Conservation (phyloP, 2,113 vertebrate genomes). For the Thunnus maccoyii region DNA sequence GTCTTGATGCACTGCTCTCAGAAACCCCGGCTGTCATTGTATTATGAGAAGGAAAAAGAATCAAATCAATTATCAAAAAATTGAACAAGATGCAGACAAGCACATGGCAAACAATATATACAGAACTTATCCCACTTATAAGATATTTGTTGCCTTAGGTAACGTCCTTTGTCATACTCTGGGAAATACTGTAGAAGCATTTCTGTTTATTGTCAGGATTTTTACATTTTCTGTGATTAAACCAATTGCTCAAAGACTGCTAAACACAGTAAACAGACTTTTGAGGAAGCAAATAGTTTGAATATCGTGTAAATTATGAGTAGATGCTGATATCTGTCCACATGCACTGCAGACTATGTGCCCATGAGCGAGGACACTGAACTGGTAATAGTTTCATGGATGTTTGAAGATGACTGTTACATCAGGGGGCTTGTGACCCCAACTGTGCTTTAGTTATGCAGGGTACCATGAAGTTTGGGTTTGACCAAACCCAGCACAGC, state of each 20-base stretch:
- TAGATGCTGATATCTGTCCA: not conserved
- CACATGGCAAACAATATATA: conserved; percentile 48
- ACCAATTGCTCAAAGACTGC: not conserved
- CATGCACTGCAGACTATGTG: conserved; percentile 6
- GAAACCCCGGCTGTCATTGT: conserved; percentile 24
- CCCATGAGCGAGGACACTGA: conserved; percentile 44
- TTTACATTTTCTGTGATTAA: not conserved
- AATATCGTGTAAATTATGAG: not conserved
- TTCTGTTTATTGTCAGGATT: not conserved
- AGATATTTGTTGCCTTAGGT: not conserved
- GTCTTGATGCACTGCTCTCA: conserved; percentile 15
- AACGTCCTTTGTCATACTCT: not conserved
- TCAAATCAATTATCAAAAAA: conserved; percentile 33
- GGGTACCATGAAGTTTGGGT: not conserved
- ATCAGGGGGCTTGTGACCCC: not conserved
- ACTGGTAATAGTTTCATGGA: conserved; percentile 1
- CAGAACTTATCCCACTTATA: conserved; percentile 11
- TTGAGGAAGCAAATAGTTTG: not conserved
- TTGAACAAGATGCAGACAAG: conserved; percentile 40
- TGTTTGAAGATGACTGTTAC: not conserved
- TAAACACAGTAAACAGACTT: conserved; percentile 7
- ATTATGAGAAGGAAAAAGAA: conserved; percentile 8
- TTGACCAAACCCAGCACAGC: not conserved
- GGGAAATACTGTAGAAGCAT: not conserved
- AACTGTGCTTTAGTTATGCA: not conserved